phyloP scores from a whole-genome alignment of 2,888 invertebrate genomes.

The Diaperis boleti region DNA sequence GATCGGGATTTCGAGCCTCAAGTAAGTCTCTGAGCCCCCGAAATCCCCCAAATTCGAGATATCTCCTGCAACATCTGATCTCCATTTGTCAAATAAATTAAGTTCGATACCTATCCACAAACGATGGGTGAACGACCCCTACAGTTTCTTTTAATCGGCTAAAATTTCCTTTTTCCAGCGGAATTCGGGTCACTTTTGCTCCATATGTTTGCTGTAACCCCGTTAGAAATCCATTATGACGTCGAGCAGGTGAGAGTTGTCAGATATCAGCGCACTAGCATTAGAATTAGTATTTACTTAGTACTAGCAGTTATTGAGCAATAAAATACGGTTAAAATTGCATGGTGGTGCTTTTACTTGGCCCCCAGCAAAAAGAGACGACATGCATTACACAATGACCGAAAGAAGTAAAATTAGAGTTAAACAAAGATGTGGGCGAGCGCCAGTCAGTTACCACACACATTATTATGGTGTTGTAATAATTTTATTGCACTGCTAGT shows the following conservation, averaged over 20 bases:
- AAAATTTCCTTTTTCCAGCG: slow-evolving; percentile 18
- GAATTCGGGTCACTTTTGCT: background rate
- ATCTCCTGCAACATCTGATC: slow-evolving; percentile 25
- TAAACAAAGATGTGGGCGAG: no score
- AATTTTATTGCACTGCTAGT: no score
- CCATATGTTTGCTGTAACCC: slow-evolving; percentile 32
- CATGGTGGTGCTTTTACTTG: no score
- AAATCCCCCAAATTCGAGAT: slow-evolving; percentile 6
- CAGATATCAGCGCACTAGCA: background rate
- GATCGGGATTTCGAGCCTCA: slow-evolving; percentile 31
- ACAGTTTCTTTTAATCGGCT: background rate
- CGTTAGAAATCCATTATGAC: slow-evolving; percentile 41
- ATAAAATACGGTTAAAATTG: no score
- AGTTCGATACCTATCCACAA: background rate
- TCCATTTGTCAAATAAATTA: slow-evolving; percentile 43
- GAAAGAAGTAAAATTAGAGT: no score
- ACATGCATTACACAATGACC: no score
- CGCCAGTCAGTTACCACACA: no score
- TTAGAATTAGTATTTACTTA: no score
- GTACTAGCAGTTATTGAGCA: no score
- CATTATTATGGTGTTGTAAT: no score
- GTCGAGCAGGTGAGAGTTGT: slow-evolving; percentile 45
- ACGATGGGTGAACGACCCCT: slow-evolving; percentile 12
- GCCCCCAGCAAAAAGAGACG: no score
- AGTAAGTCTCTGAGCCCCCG: slow-evolving; percentile 14